Base-by-base conservation (phyloP, 1,140 invertebrate genomes). In the Venustaconcha ellipsiformis region DNA sequence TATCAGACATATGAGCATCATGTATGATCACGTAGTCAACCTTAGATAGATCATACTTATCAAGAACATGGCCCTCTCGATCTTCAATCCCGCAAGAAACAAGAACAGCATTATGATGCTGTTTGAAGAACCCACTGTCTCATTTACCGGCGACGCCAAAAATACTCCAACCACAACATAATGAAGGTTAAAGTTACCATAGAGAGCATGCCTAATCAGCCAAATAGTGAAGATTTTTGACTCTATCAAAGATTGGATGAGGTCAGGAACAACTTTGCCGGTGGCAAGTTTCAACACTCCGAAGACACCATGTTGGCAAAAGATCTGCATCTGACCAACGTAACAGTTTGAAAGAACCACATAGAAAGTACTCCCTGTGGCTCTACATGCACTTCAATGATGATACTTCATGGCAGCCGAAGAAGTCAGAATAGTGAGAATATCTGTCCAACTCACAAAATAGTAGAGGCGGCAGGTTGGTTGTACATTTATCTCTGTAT, bases 41-140 rank as follows among this genome's bases (percentile, higher is more conserved):
- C 62, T 58, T 55, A 15, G 69, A 48, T 73, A 58, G 48, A 66
- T 64, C n/a, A n/a, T 14, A 20, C 20, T 56, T 14, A 15, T 37
- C 23, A 63, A 48, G 48, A 63, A 15, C 55, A 17, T 66, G 26
- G 57, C 70, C 5, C n/a, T 72, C 8, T 58, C n/a, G 69, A 77
- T 66, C 63, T 55, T 77, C 18, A 77, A 77, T 57, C 67, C 73
- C 14, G 62, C 57, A 8, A 14, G 69, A 6, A 57, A 48, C 26
- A 77, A 57, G 70, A 72, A 72, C 63, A 60, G 69, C 8, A 26
- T 77, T 17, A 48, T 77, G 30, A 37, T 77, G 62, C 62, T 77
- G 17, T 78, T 78, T 55, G 26, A 78, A 55, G 62, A 78, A 15
- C 59, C 58, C 3, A 30, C 0, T 11, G 15, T 12, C 14, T 23